Evolutionary conservation across 2,797 vertebrate species (phyloP).

Genomic region (Falco rusticolus): DNA sequence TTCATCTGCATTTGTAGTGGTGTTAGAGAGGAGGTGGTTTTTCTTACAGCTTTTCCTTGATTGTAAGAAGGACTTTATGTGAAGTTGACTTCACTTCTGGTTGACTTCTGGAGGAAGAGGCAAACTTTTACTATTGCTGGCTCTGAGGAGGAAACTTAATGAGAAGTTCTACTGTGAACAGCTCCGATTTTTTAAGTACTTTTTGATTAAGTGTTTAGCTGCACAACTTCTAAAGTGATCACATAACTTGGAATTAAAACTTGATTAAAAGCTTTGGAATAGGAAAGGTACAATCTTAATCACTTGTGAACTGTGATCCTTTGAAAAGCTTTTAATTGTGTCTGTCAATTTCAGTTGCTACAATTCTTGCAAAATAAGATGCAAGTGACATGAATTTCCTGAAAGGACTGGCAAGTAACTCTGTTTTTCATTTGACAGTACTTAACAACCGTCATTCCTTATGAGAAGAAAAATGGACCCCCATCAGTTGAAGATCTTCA

Average conservation of each 20-base stretch:
- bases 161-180: neutral
- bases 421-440: conserved; percentile 82
- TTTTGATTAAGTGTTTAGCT: neutral
- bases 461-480: conserved; percentile 91
- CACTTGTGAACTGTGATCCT: neutral
- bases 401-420: neutral
- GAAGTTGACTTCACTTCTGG: too few relatives aligned
- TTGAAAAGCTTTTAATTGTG: neutral
- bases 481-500: conserved; percentile 96
- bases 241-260: neutral
- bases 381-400: neutral
- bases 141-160: neutral
- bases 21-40: neutral
- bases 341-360: neutral
- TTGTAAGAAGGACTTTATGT: neutral
- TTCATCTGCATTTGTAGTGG: neutral
- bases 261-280: neutral
- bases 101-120: neutral
- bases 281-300: neutral
- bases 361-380: neutral
- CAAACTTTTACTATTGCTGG: neutral
- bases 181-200: neutral
- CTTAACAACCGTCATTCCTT: conserved; percentile 97
- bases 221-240: neutral
- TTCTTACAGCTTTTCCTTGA: neutral